Conservation (phyloP, 2,888 invertebrate species). For the Aleiodes alternator region DNA sequence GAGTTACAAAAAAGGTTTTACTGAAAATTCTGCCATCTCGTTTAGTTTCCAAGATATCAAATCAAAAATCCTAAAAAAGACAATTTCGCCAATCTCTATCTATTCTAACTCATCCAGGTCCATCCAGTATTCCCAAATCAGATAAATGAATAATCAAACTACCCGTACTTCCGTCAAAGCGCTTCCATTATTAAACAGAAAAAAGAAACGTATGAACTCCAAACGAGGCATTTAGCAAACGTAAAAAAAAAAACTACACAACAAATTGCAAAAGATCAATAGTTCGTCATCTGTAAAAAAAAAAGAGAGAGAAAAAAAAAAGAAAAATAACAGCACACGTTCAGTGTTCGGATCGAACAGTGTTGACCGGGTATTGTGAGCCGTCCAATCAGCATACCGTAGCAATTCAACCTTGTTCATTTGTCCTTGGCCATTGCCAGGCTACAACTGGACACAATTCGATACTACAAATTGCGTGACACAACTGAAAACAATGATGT, state of each 20-base stretch:
- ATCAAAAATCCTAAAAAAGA: no score
- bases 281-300: slow-evolving; percentile 6
- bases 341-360: neutral
- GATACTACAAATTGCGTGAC: slow-evolving; percentile 18
- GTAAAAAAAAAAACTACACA: neutral
- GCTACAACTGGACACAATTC: slow-evolving; percentile 25
- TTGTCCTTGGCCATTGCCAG: slow-evolving; percentile 52
- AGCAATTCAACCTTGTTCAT: slow-evolving; percentile 35
- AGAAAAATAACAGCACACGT: no score
- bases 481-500: slow-evolving; percentile 14
- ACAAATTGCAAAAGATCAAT: slow-evolving; percentile 12
- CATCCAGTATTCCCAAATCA: no score
- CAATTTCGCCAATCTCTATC: no score
- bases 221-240: neutral
- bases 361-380: slow-evolving; percentile 17
- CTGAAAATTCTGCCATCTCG: no score
- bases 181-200: no score
- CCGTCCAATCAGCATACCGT: slow-evolving; percentile 36
- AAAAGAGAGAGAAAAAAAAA: slow-evolving; percentile 6
- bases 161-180: no score
- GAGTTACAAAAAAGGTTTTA: no score
- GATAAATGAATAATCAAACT: no score
- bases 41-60: no score
- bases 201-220: no score
- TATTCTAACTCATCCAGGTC: no score